Percentiles rank a stretch among this genome's conserved stretches.
phyloP scores from a whole-genome alignment of 2,888 invertebrate genomes.

The Xestia xanthographa region DNA sequence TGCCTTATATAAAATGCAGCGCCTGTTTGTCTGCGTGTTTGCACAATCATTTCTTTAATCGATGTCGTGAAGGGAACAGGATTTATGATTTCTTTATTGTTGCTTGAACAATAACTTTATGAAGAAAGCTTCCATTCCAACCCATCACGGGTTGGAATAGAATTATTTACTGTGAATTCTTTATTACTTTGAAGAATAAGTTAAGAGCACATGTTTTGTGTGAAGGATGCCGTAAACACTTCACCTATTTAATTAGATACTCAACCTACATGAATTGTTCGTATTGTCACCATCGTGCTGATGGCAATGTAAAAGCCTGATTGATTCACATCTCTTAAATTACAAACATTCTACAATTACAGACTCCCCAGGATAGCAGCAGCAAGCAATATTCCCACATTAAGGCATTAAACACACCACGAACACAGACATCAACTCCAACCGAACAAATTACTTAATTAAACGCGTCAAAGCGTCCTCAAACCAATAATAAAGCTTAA shows the following conservation, averaged over 20 bases:
- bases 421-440: constrained; percentile 42
- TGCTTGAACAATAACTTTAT: constrained; percentile 54
- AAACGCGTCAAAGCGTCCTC: constrained; percentile 63
- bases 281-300: neutral
- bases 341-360: constrained; percentile 43
- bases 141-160: constrained; percentile 40
- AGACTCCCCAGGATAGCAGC: constrained; percentile 22
- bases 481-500: constrained; percentile 75
- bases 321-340: neutral
- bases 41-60: constrained; percentile 68
- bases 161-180: constrained; percentile 50
- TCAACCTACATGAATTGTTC: neutral
- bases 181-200: constrained; percentile 16
- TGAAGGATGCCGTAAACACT: neutral
- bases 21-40: constrained; percentile 63
- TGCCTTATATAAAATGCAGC: constrained; percentile 66
- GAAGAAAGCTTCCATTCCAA: too few relatives aligned
- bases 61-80: constrained; percentile 66
- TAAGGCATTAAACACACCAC: constrained; percentile 26
- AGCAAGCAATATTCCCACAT: constrained; percentile 29
- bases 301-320: neutral
- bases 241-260: neutral
- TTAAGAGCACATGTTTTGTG: constrained; percentile 19
- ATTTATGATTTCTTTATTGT: constrained; percentile 65
- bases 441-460: constrained; percentile 58